These are phyloP conservation scores for Eumacrocentrus americanus DNA, from an alignment of 2,888 invertebrate species.

Conservation along the genomic window DNA sequence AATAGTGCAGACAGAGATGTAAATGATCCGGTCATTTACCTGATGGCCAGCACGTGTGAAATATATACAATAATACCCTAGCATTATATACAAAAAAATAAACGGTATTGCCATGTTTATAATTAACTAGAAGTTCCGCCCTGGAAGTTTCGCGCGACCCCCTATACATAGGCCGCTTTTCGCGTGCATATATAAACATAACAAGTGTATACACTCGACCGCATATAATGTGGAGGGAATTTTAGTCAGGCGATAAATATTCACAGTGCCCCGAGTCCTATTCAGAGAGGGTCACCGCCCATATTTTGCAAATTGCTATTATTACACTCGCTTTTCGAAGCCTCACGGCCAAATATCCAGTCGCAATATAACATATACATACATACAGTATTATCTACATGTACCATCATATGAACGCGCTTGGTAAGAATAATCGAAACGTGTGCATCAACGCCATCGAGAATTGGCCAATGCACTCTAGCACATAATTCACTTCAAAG, in stretches of 20 bases:
- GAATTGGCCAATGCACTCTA: no score
- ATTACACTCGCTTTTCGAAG: conserved; percentile 20
- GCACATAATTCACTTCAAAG: not conserved
- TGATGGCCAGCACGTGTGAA: conserved; percentile 24
- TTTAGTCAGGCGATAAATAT: conserved; percentile 24
- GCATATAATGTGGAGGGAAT: conserved; percentile 6
- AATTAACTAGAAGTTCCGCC: conserved; percentile 2
- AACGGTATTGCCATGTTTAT: not conserved
- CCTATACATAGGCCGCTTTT: not conserved
- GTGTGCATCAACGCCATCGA: no score
- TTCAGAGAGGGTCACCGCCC: conserved; percentile 5
- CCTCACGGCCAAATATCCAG: no score
- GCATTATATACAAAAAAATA: no score
- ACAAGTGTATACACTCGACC: not conserved
- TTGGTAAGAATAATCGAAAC: no score
- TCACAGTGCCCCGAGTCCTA: conserved; percentile 3
- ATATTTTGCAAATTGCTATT: conserved; percentile 31
- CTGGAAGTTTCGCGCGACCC: not conserved
- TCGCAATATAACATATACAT: not conserved
- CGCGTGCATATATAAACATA: not conserved
- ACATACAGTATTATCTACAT: not conserved
- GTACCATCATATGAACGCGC: no score
- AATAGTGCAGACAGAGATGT: no score
- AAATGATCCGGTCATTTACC: no score
- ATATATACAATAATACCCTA: conserved; percentile 20